A percentile compares a stretch with the other conserved stretches of the same genome.
Evolutionary conservation across 1,140 invertebrate genomes (phyloP).

Genomic region (Drosophila neocordata): DNA sequence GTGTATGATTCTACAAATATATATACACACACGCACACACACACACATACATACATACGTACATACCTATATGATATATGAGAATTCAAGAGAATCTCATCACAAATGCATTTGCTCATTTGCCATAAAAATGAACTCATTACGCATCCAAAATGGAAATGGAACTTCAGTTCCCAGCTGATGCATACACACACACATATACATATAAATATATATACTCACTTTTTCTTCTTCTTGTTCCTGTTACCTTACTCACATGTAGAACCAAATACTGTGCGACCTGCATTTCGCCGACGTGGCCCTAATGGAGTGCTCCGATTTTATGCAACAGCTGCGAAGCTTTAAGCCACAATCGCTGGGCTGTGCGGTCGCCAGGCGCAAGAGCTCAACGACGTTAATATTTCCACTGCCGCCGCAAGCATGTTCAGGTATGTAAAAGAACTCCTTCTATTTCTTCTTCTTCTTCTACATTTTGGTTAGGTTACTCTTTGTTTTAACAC

Average conservation of each 20-base stretch:
- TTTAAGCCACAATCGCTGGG: slow-evolving; percentile 97
- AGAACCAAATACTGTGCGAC: slow-evolving; percentile 83
- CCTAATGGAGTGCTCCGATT: slow-evolving; percentile 97
- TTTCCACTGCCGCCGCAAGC: slow-evolving; percentile 96
- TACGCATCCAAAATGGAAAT: slow-evolving; percentile 48
- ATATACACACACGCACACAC: too few relatives aligned
- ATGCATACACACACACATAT: slow-evolving; percentile 18
- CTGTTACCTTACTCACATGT: not conserved
- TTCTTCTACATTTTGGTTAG: not conserved
- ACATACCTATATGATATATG: not conserved
- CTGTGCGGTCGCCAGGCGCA: slow-evolving; percentile 95
- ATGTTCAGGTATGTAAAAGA: slow-evolving; percentile 90
- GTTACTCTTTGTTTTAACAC: not conserved
- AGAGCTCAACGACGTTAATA: slow-evolving; percentile 96
- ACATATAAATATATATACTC: slow-evolving; percentile 10
- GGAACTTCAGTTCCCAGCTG: slow-evolving; percentile 20
- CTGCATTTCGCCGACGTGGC: slow-evolving; percentile 89
- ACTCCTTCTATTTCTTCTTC: not conserved
- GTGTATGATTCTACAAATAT: slow-evolving; percentile 23
- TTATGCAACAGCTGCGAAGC: slow-evolving; percentile 97
- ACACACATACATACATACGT: slow-evolving; percentile 9
- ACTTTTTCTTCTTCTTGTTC: not conserved
- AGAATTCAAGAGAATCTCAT: slow-evolving; percentile 46
- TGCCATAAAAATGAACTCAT: slow-evolving; percentile 61
- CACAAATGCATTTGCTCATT: slow-evolving; percentile 67